phyloP scores from a whole-genome alignment of 2,797 vertebrate genomes.

The Macroramphosus scolopax region DNA sequence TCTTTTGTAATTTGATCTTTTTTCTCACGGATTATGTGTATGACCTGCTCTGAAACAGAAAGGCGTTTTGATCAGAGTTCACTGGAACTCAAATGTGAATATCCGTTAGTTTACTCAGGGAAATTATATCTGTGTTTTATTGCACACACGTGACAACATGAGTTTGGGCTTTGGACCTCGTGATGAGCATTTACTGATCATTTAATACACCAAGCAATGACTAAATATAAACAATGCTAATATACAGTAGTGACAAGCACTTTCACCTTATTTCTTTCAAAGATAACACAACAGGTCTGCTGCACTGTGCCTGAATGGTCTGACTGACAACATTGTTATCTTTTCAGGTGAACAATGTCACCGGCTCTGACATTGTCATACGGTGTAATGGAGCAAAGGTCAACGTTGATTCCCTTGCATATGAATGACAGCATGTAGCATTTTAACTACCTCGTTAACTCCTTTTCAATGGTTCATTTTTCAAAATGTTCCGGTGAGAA shows the following conservation, averaged over 20 bases:
- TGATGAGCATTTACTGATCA: too few species aligned
- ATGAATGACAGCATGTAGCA: constrained; percentile 33
- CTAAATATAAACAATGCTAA: too few species aligned
- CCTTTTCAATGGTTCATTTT: constrained; percentile 11
- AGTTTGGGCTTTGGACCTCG: too few species aligned
- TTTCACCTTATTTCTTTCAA: background rate
- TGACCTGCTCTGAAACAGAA: too few species aligned
- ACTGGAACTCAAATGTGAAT: too few species aligned
- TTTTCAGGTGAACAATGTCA: constrained; percentile 66
- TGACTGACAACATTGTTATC: constrained; percentile 41
- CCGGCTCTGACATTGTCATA: constrained; percentile 22
- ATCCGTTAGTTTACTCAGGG: too few species aligned
- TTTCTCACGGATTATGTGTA: background rate
- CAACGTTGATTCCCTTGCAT: constrained; percentile 39
- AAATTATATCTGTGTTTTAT: too few species aligned
- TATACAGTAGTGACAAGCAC: background rate
- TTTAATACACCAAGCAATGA: too few species aligned
- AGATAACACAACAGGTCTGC: constrained; percentile 1
- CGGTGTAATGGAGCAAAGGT: constrained; percentile 66
- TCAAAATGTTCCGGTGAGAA: background rate
- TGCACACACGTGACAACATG: too few species aligned
- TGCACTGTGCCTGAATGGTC: too few species aligned
- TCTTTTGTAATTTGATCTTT: too few species aligned
- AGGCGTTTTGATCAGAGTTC: too few species aligned
- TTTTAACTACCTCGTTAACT: constrained; percentile 39